phyloP scores from a whole-genome alignment of 1,140 invertebrate species.

The Steinernema feltiae region DNA sequence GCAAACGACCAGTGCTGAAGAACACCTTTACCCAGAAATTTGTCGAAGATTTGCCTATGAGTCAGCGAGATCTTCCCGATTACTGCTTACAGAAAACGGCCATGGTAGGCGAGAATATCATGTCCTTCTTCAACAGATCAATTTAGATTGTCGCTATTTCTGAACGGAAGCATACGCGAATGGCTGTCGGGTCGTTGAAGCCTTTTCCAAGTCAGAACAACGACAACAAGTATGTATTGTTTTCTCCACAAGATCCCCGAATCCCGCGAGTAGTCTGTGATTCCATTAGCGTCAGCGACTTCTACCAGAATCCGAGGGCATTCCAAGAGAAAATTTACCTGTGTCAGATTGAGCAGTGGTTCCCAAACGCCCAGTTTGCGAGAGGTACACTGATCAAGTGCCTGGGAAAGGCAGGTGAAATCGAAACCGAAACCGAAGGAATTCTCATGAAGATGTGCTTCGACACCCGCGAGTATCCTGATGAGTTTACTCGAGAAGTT shows the following conservation, averaged over 20 bases:
- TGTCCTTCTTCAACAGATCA: constrained; percentile 56
- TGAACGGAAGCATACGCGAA: constrained; percentile 65
- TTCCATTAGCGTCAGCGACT: constrained; percentile 30
- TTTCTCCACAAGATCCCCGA: constrained; percentile 69
- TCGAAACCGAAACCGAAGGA: constrained; percentile 71
- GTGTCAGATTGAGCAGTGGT: constrained; percentile 29
- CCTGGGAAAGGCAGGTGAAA: constrained; percentile 69
- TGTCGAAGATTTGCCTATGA: constrained; percentile 26
- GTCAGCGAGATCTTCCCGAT: constrained; percentile 38
- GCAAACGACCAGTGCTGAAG: not conserved
- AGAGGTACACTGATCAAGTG: constrained; percentile 37
- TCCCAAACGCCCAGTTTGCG: constrained; percentile 22
- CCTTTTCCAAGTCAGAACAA: constrained; percentile 60
- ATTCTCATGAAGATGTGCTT: constrained; percentile 73
- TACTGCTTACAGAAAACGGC: constrained; percentile 55
- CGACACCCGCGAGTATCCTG: constrained; percentile 67
- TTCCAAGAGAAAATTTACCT: not conserved
- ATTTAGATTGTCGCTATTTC: constrained; percentile 62
- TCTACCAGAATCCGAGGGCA: not conserved
- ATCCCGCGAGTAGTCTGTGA: constrained; percentile 66
- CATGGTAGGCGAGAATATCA: constrained; percentile 44
- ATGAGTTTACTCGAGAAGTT: constrained; percentile 62
- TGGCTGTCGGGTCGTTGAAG: constrained; percentile 67
- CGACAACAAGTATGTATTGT: constrained; percentile 64
- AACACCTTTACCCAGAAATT: constrained; percentile 23